Base-by-base conservation (phyloP, 2,113 vertebrate species). In the Aix galericulata region DNA sequence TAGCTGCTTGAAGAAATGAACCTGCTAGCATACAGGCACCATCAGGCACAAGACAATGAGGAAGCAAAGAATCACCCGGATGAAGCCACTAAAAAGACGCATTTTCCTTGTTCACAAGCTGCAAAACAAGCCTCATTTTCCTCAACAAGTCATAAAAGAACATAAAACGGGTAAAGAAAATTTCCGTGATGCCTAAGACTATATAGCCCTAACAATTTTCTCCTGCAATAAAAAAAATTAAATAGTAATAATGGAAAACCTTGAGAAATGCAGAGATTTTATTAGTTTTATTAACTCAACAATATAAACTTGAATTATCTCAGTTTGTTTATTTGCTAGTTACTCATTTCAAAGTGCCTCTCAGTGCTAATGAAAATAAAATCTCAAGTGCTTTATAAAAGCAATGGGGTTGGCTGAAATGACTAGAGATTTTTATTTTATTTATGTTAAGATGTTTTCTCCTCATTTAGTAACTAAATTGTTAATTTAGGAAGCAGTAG, bases 301-400 rank as follows among this genome's bases (percentile, higher is more conserved):
- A 95, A 96, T 96, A 97, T 97, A 97, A 98, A 96, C 91, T 94
- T 97, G 96, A 98, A 97, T 97, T 97, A 97, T 97, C 88, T 97
- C 44, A 21, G 88, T 94, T 96, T 97, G 94, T 96, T 97, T 97
- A 98, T 97, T 97, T 97, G 91, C 90, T 97, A 97, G 89, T 97
- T 97, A 96, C 48, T 98, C 89, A 97, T 98, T 97, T 98, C 90
- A 89, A 97, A 98, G 84, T 95, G 95, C 91, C 80, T 96, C 96
- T 97, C 80, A 82, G 75, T 67, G 91, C 86, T 96, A 98, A 98
- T 97, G 93, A 97, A 98, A 98, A 97, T 96, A 97, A 98, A 98
- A 97, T 96, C 95, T 98, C 93, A 96, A 98, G 96, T 97, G 97
- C 94, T 98, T 98, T 97, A 97, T 97, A 97, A 98, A 98, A 97